These are phyloP conservation scores for Unio delphinus DNA, from an alignment of 2,888 invertebrate species.

Conservation along the genomic window DNA sequence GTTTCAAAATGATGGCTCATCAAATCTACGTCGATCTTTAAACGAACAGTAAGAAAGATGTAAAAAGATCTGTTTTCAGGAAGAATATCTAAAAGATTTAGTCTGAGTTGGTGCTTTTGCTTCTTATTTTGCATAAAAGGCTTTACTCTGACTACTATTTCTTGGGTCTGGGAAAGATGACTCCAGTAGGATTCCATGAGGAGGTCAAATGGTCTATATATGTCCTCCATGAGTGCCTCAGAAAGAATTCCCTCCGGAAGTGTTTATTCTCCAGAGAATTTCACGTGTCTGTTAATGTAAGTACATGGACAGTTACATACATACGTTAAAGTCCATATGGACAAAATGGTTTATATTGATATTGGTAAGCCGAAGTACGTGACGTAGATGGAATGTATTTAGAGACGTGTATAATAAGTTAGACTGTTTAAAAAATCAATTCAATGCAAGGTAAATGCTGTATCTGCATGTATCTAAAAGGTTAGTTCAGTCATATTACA, in stretches of 20 bases:
- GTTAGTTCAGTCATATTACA: too few species aligned
- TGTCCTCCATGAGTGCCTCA: conserved; percentile 38
- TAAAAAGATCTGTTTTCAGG: neutral
- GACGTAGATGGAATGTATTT: too few species aligned
- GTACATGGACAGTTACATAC: neutral
- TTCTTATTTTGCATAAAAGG: conserved; percentile 31
- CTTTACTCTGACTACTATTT: conserved; percentile 60
- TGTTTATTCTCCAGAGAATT: conserved; percentile 41
- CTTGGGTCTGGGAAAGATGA: conserved; percentile 38
- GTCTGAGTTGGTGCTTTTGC: neutral
- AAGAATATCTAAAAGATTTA: neutral
- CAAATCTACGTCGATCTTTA: too few species aligned
- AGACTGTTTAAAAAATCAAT: too few species aligned
- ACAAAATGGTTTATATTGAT: neutral
- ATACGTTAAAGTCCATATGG: neutral
- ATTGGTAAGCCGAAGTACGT: neutral
- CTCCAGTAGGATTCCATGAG: conserved; percentile 40
- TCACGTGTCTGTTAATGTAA: conserved; percentile 17
- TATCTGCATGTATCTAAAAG: too few species aligned
- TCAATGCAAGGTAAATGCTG: too few species aligned
- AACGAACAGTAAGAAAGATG: too few species aligned
- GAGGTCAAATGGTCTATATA: conserved; percentile 38
- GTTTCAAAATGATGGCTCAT: too few species aligned
- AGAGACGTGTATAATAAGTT: too few species aligned
- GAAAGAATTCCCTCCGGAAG: conserved; percentile 17